Percentiles rank a stretch among this genome's conserved stretches.
Conservation (phyloP, 1,140 invertebrate genomes). For the Gonioctena quinquepunctata region DNA sequence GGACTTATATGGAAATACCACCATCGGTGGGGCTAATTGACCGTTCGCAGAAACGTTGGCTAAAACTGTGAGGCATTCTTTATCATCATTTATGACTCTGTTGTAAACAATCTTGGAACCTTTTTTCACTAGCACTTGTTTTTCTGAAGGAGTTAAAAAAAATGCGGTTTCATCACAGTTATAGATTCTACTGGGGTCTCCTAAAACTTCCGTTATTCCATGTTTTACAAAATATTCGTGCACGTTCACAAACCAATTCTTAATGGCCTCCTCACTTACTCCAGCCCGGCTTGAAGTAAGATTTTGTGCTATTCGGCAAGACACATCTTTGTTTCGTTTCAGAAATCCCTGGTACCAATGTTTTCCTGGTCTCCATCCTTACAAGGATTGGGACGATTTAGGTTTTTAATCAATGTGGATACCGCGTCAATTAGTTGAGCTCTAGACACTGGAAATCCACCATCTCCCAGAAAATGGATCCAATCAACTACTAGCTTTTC, state of each 20-base stretch:
- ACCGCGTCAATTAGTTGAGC: too few species aligned
- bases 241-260: neutral
- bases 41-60: slow-evolving; percentile 47
- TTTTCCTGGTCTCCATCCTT: too few species aligned
- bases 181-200: slow-evolving; percentile 48
- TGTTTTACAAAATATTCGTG: slow-evolving; percentile 19
- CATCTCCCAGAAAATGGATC: too few species aligned
- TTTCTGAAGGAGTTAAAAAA: slow-evolving; percentile 44
- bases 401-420: too few species aligned
- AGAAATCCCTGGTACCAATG: too few species aligned
- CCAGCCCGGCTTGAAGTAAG: neutral
- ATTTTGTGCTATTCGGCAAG: neutral
- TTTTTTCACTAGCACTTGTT: slow-evolving; percentile 44
- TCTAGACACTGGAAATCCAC: too few species aligned
- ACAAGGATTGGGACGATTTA: too few species aligned
- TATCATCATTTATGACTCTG: slow-evolving; percentile 23
- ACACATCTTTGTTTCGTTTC: too few species aligned
- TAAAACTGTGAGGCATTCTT: slow-evolving; percentile 41
- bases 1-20: neutral
- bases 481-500: too few species aligned
- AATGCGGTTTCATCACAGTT: slow-evolving; percentile 54
- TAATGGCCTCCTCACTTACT: neutral
- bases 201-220: slow-evolving; percentile 35
- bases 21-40: slow-evolving; percentile 40
- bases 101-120: slow-evolving; percentile 41